phyloP scores from a whole-genome alignment of 2,113 vertebrate genomes.

The Phyllopteryx taeniolatus region DNA sequence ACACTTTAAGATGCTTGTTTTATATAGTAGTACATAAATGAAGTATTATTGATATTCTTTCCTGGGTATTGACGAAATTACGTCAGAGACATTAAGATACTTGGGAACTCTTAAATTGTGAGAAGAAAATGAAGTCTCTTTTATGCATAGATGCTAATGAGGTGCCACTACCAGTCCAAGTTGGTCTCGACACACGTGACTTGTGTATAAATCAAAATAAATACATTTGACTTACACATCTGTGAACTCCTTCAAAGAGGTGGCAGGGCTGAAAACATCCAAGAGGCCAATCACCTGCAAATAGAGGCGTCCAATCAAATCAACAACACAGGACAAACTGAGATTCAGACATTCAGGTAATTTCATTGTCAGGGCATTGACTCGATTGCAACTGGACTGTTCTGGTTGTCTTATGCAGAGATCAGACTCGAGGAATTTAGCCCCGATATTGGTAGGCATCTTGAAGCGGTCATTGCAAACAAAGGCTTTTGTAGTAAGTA shows the following conservation, averaged over 20 bases:
- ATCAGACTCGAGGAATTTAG: no score
- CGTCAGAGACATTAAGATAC: no score
- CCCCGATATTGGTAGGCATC: no score
- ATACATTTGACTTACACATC: conserved; percentile 86
- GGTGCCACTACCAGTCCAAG: not conserved
- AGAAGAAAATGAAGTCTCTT: not conserved
- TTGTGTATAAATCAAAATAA: not conserved
- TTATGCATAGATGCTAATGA: not conserved
- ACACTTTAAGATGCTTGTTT: no score
- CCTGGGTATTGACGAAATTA: no score
- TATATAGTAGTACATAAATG: no score
- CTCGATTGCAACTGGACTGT: no score
- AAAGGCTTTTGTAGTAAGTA: no score
- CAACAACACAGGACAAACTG: not conserved
- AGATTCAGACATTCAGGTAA: not conserved
- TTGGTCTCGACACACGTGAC: not conserved
- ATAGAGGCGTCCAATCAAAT: not conserved
- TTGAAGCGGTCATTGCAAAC: no score
- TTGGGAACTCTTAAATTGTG: no score
- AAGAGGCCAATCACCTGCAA: conserved; percentile 92
- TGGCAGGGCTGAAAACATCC: conserved; percentile 92
- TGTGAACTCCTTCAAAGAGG: conserved; percentile 89
- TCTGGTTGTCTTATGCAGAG: no score
- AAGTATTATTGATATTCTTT: no score
- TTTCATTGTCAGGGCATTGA: not conserved